phyloP scores from a whole-genome alignment of 2,113 vertebrate genomes.

The Mastomys coucha region DNA sequence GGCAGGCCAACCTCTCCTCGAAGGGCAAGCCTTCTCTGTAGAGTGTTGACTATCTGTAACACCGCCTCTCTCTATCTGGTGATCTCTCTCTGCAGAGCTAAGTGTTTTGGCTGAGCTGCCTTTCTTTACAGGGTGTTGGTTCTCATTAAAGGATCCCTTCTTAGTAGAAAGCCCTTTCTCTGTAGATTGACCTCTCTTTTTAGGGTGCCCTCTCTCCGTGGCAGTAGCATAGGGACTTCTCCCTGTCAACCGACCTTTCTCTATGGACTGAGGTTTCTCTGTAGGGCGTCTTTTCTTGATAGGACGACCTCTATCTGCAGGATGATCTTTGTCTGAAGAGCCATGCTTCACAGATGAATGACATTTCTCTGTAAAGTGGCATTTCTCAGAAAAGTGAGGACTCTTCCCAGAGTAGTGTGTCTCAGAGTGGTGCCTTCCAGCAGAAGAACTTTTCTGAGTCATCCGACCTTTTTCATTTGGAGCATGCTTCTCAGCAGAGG shows the following conservation, averaged over 20 bases:
- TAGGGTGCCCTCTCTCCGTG: background rate
- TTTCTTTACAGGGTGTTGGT: background rate
- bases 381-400: background rate
- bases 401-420: background rate
- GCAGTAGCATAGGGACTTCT: background rate
- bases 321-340: background rate
- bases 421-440: background rate
- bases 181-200: background rate
- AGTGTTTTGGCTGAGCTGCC: background rate
- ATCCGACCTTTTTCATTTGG: background rate
- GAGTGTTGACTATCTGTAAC: background rate
- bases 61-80: background rate
- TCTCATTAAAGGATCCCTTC: background rate
- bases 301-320: accelerated
- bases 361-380: background rate
- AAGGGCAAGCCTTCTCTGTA: background rate
- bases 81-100: background rate
- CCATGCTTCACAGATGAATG: background rate
- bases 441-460: background rate
- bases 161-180: background rate
- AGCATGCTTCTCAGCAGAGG: background rate
- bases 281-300: background rate
- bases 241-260: background rate
- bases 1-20: background rate
- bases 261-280: background rate